Base-by-base conservation (phyloP, 2,888 invertebrate genomes). In the Drosophila niveifrons region DNA sequence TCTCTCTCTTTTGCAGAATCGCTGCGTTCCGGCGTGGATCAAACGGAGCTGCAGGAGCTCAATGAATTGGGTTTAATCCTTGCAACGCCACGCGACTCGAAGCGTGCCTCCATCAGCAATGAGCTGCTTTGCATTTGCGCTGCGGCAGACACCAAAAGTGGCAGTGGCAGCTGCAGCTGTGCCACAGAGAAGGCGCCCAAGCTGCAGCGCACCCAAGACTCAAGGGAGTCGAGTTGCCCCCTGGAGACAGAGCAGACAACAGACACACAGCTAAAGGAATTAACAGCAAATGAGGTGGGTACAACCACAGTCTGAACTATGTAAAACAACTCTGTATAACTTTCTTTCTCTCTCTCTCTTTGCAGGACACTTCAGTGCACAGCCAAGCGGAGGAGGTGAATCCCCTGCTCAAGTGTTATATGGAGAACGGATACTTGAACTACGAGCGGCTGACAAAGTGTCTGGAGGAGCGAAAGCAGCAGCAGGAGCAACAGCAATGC, bases 401-500 rank as follows among this genome's bases (percentile, higher is more conserved):
- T 53, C 86, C 88, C 34, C 47, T 46, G 41, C 72, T 86, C 23
- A 70, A 75, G 50, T 62, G 69, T 8, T 83, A 63, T 48, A 39
- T 78, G 29, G 58, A 80, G 8, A 73, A 75, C 18, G 86, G 83
- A 1, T 43, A 50, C 48, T 62, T 92, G 75, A 86, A 91, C 79
- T 84, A 79, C 64, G 82, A 71, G 39, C 66, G 85, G 1, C 61
- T 91, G 69, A 74, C 83, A 55, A 62, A 78, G 52, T 66, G 67
- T 34, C 59, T 87, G 53, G 70, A 88, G 50, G 53, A 53, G 13
- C 72, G 56, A n/a, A 59, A 48, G 8, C 46, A 67, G 50, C 29
- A 61, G 46, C 43, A 66, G 68, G 57, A 68, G 56, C 63, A 75
- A 46, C 84, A 85, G 55, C 94, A 95, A 51, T 94, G 95, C 82